Evolutionary conservation across 2,797 vertebrate species (phyloP), one percentile per base, ranked within the genome.

Genomic region (Sebastes alutus): DNA sequence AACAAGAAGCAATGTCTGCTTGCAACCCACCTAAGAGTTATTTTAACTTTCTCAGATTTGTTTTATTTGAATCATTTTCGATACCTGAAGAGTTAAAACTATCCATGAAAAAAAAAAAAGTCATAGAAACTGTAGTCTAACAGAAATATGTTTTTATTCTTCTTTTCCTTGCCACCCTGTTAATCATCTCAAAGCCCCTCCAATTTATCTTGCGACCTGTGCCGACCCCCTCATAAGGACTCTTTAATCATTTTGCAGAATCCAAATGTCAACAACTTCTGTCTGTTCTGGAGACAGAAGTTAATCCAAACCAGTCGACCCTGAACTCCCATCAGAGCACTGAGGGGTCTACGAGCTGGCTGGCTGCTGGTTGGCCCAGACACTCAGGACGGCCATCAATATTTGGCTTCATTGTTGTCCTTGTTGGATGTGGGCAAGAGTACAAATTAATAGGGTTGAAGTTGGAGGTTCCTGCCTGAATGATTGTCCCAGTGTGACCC

Each of bases 361-460:
- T 12, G n/a, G 42, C 65, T 30, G 32, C 46, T 20, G 56, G 8
- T 72, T 33, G 46, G 56, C 72, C 33, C 67, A 35, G 49, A 75
- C 81, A 12, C 73, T 64, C 72, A 56, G 64, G 63, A 29, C 63
- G 13, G 11, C 46, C 58, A 49, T 80, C 56, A 64, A 32, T 64
- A 69, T 77, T 74, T 80, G 63, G 23, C 83, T 72, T 65, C 33
- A 55, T 56, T 72, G 23, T 72, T 63, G 65, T 70, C 35, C 60
- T 33, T 58, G 29, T 62, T 75, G 60, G 60, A 46, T 25, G 32
- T 61, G 60, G 56, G 72, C 3, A 5, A 55, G 56, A 6, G 22
- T 29, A 12, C 55, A 75, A 77, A 72, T 71, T n/a, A 70, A 64
- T 54, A 61, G 23, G 14, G 71, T 59, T 58, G 58, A 80, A 38